A percentile compares a stretch with the other conserved stretches of the same genome.
Conservation (phyloP, 2,113 vertebrate species). For the Leuciscus idus region DNA sequence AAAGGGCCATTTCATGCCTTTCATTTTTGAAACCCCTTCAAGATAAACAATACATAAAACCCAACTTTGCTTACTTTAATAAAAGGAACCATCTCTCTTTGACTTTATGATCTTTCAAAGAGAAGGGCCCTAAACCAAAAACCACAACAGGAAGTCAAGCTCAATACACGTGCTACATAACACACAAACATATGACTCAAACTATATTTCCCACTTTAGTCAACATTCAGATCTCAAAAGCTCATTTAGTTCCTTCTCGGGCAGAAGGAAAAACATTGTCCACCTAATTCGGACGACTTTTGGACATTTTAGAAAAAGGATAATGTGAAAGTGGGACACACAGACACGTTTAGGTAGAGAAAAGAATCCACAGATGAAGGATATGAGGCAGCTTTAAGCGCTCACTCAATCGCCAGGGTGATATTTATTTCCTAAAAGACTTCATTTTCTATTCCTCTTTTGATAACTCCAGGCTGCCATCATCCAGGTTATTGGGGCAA, state of each 20-base stretch:
- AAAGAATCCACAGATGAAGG: constrained; percentile 11
- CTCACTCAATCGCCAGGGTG: background rate
- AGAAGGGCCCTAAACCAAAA: background rate
- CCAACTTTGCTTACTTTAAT: background rate
- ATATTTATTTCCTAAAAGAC: background rate
- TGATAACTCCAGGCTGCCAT: background rate
- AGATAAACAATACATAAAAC: background rate
- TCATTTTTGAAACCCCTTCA: background rate
- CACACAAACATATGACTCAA: background rate
- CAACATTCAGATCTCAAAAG: background rate
- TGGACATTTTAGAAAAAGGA: background rate
- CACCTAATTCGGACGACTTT: background rate
- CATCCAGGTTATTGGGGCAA: background rate
- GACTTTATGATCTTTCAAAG: constrained; percentile 3
- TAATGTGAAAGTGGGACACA: constrained; percentile 14
- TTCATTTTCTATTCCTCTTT: background rate
- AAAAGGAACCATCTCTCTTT: background rate
- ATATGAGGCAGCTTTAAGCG: background rate
- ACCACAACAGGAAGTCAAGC: constrained; percentile 5
- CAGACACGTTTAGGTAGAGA: background rate
- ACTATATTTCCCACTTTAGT: background rate
- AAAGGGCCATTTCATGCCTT: background rate
- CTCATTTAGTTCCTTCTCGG: background rate
- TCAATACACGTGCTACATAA: background rate
- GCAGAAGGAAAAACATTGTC: background rate